These are phyloP conservation scores for Pinctada fucata DNA, from an alignment of 2,888 invertebrate genomes.

Conservation along the genomic window DNA sequence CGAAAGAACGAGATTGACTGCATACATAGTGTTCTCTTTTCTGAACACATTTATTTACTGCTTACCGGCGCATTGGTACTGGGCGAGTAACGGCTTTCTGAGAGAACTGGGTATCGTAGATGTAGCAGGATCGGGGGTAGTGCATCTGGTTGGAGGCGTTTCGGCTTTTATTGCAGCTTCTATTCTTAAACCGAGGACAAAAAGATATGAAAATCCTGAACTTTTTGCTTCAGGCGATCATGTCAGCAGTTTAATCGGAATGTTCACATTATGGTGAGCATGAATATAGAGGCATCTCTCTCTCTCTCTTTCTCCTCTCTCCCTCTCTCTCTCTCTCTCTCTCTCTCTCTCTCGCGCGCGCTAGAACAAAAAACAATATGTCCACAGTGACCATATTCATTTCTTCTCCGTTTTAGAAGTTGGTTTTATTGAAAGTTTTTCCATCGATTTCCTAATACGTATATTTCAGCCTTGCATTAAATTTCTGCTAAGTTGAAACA, in stretches of 20 bases:
- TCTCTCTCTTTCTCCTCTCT: neutral
- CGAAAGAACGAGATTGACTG: constrained; percentile 87
- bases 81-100: constrained; percentile 88
- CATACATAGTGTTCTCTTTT: constrained; percentile 93
- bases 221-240: constrained; percentile 65
- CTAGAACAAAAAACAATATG: too few relatives aligned
- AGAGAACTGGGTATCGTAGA: constrained; percentile 92
- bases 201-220: constrained; percentile 42
- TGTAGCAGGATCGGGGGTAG: constrained; percentile 88
- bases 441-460: neutral
- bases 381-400: neutral
- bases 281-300: neutral
- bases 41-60: constrained; percentile 93
- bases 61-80: constrained; percentile 84
- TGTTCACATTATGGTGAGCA: constrained; percentile 72
- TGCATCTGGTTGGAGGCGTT: constrained; percentile 89
- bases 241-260: constrained; percentile 69
- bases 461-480: constrained; percentile 64
- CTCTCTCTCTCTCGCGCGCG: neutral
- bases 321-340: neutral
- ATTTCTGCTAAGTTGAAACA: too few relatives aligned
- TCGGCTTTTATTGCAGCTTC: constrained; percentile 91
- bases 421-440: neutral
- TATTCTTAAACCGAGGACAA: constrained; percentile 89
- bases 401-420: neutral